Conservation (phyloP, 2,113 vertebrate species). For the Nyctibius bracteatus region DNA sequence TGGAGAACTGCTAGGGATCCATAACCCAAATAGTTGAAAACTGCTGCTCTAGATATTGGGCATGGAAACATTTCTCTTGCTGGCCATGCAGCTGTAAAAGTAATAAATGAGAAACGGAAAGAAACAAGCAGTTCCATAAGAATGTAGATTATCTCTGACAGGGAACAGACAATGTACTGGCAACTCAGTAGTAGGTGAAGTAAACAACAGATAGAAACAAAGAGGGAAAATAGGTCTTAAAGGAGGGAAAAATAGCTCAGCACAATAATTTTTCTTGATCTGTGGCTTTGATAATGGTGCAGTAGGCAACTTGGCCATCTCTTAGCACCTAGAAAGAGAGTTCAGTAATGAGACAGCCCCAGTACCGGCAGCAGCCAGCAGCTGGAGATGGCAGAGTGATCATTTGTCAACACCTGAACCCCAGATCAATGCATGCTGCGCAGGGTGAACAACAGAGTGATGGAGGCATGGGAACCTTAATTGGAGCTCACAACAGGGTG, state of each 20-base stretch:
- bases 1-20: background rate
- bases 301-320: background rate
- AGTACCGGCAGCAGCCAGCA: background rate
- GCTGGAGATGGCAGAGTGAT: background rate
- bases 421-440: background rate
- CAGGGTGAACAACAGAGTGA: background rate
- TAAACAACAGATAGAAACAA: constrained; percentile 13
- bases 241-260: background rate
- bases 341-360: background rate
- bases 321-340: background rate
- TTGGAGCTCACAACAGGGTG: background rate
- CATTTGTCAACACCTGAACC: background rate
- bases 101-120: constrained; percentile 19
- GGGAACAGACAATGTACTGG: background rate
- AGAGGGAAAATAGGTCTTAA: background rate
- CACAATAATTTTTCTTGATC: background rate
- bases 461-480: background rate
- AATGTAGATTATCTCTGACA: constrained; percentile 43
- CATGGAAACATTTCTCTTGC: background rate
- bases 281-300: background rate
- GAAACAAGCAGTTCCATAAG: constrained; percentile 6
- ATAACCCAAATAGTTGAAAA: background rate
- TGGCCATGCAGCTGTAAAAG: background rate
- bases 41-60: background rate
- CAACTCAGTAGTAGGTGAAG: background rate